These are phyloP conservation scores for Erebia palarica DNA, from an alignment of 2,888 invertebrate genomes.

Conservation along the genomic window DNA sequence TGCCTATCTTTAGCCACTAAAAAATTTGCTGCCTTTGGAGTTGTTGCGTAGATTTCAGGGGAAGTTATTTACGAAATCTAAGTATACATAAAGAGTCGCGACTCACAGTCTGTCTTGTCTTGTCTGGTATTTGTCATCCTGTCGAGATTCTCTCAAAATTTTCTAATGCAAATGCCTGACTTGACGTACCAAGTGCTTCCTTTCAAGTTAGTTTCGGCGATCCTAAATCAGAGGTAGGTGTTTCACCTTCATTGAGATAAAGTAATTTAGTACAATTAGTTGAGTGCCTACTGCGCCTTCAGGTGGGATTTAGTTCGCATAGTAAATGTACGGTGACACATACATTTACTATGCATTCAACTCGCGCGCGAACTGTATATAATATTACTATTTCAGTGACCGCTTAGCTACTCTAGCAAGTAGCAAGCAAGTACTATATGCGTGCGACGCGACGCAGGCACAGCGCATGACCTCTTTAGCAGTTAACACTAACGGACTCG, in stretches of 20 bases:
- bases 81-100: too few relatives aligned
- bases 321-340: too few relatives aligned
- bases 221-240: too few relatives aligned
- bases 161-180: too few relatives aligned
- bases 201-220: too few relatives aligned
- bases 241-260: background rate
- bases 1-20: background rate
- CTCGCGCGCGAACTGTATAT: slow-evolving; percentile 1
- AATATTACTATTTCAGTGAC: slow-evolving; percentile 52
- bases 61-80: too few relatives aligned
- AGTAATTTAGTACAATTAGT: too few relatives aligned
- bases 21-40: background rate
- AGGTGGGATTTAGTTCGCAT: slow-evolving; percentile 15
- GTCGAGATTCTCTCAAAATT: too few relatives aligned
- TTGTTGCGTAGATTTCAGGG: background rate
- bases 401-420: slow-evolving; percentile 55
- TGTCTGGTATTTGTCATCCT: too few relatives aligned
- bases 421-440: slow-evolving; percentile 51
- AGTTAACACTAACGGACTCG: slow-evolving; percentile 63
- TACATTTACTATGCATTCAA: too few relatives aligned
- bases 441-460: slow-evolving; percentile 54
- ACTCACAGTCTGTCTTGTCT: too few relatives aligned
- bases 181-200: too few relatives aligned
- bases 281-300: background rate
- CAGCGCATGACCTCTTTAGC: slow-evolving; percentile 67